Percentiles rank a stretch among this genome's conserved stretches.
Conservation (phyloP, 1,140 invertebrate species). For the Zaprionus gabonicus region DNA sequence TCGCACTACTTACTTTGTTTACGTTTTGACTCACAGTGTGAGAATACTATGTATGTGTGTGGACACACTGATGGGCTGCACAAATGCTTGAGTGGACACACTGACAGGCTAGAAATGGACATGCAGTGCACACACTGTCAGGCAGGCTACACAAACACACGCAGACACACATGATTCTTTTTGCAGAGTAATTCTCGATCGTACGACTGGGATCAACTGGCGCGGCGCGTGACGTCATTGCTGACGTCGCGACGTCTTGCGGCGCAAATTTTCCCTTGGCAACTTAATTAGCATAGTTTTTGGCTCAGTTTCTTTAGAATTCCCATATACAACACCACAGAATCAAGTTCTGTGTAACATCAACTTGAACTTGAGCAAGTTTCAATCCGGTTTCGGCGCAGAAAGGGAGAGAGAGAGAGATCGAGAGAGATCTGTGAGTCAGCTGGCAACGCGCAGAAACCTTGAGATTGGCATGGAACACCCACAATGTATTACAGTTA, state of each 20-base stretch:
- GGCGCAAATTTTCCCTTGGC: conserved; percentile 9
- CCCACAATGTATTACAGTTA: conserved; percentile 1
- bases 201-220: conserved; percentile 30
- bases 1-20: conserved; percentile 34
- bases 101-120: conserved; percentile 9
- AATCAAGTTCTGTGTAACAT: conserved; percentile 41
- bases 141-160: neutral
- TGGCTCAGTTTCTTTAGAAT: conserved; percentile 20
- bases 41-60: conserved; percentile 3
- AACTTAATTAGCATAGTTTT: conserved; percentile 42
- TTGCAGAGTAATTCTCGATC: conserved; percentile 19
- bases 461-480: conserved; percentile 23
- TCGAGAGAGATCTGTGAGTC: conserved; percentile 19
- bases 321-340: conserved; percentile 32
- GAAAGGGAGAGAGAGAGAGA: too few relatives aligned
- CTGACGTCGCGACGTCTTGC: conserved; percentile 1
- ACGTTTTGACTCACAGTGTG: conserved; percentile 32
- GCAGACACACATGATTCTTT: neutral
- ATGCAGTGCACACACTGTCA: conserved; percentile 31
- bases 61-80: conserved; percentile 18
- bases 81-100: conserved; percentile 9
- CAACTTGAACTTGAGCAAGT: conserved; percentile 47
- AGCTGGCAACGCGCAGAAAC: conserved; percentile 16
- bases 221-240: conserved; percentile 33
- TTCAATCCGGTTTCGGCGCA: conserved; percentile 32